Conservation (phyloP, 2,797 vertebrate genomes). For the Cichlasoma orientale region DNA sequence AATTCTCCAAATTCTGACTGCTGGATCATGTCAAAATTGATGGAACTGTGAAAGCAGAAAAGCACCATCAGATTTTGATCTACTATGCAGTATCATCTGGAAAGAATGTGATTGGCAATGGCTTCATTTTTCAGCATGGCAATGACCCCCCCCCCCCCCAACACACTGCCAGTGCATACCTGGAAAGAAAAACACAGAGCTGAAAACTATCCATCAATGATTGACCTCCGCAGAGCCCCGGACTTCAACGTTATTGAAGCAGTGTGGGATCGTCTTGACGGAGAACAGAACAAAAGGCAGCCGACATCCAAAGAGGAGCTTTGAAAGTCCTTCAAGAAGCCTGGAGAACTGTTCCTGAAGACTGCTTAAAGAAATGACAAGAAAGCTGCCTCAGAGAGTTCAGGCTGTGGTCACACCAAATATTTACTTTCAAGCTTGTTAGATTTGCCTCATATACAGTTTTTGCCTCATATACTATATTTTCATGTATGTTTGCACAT, state of each 20-base stretch:
- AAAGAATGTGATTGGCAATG: neutral
- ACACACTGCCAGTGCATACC: neutral
- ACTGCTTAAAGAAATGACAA: neutral
- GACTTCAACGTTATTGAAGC: neutral
- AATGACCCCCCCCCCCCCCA: neutral
- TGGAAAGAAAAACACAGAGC: neutral
- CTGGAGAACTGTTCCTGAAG: neutral
- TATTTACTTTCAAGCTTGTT: too few species aligned
- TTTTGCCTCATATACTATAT: too few species aligned
- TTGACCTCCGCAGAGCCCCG: neutral
- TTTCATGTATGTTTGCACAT: too few species aligned
- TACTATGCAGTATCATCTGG: neutral
- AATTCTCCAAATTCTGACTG: neutral
- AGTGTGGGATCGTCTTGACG: neutral
- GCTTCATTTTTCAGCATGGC: neutral
- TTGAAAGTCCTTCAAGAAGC: neutral
- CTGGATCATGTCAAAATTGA: neutral
- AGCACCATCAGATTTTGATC: neutral
- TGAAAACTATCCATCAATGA: neutral
- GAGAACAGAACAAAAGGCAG: neutral
- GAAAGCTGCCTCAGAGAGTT: neutral
- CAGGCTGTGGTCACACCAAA: too few species aligned
- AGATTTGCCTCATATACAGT: too few species aligned
- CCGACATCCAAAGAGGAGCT: neutral
- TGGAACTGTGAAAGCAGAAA: neutral